Evolutionary conservation across 2,113 vertebrate species (phyloP).

Genomic region (Chelonoidis abingdonii): DNA sequence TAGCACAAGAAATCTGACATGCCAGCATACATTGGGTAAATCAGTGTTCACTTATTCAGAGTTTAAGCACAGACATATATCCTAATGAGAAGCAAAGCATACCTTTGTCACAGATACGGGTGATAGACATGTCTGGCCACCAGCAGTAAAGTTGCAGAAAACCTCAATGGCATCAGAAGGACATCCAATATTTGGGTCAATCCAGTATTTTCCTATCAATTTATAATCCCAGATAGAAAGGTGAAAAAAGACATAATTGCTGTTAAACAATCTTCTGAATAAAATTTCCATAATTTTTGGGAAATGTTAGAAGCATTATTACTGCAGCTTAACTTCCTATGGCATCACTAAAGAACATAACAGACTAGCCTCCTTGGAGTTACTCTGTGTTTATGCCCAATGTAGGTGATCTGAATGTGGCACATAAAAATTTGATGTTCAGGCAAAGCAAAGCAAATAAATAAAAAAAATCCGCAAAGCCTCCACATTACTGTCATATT

Average conservation of each 20-base stretch:
- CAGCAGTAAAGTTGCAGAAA: conserved; percentile 97
- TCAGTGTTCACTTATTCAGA: not conserved
- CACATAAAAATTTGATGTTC: not conserved
- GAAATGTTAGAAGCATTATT: not conserved
- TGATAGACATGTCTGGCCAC: conserved; percentile 95
- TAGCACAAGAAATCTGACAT: not conserved
- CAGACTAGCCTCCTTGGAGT: not conserved
- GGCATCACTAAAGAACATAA: not conserved
- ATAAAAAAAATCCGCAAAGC: not conserved
- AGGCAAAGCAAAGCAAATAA: not conserved
- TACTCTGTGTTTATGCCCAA: not conserved
- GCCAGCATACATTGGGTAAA: not conserved
- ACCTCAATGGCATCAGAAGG: conserved; percentile 95
- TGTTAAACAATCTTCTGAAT: not conserved
- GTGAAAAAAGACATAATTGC: not conserved
- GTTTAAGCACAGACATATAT: not conserved
- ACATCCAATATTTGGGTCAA: conserved; percentile 97
- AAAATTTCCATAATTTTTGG: not conserved
- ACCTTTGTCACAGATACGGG: conserved; percentile 92
- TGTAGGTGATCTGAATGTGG: not conserved
- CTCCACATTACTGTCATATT: not conserved
- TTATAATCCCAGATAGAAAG: conserved; percentile 35
- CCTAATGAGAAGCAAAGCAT: conserved; percentile 16
- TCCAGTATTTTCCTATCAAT: conserved; percentile 92
- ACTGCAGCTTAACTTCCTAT: not conserved